Conservation (phyloP, 2,888 invertebrate genomes). For the Crossocerus cetratus region DNA sequence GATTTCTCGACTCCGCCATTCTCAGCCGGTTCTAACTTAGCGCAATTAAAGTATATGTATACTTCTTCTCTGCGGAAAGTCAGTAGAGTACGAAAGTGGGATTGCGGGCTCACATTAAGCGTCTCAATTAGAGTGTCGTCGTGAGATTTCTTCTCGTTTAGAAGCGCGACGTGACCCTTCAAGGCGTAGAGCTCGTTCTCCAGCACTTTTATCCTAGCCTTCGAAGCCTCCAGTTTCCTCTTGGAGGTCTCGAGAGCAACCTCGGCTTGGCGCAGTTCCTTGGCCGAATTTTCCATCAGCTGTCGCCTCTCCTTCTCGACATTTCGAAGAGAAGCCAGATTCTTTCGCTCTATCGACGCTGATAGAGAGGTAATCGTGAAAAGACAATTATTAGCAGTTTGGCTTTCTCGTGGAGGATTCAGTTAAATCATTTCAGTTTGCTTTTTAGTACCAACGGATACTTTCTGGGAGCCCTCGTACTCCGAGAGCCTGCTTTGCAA, state of each 20-base stretch:
- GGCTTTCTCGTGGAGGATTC: too few species aligned
- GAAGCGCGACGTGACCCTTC: conserved; percentile 80
- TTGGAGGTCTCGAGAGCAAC: conserved; percentile 80
- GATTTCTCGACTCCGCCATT: conserved; percentile 56
- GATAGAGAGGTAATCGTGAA: not conserved
- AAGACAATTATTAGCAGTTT: too few species aligned
- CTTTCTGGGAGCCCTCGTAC: conserved; percentile 49
- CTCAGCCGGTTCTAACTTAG: conserved; percentile 61
- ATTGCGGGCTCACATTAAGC: conserved; percentile 78
- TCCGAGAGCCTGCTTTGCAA: conserved; percentile 81
- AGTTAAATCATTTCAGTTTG: not conserved
- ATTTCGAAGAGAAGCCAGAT: conserved; percentile 75
- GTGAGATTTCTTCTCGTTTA: conserved; percentile 82
- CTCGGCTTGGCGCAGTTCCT: conserved; percentile 80
- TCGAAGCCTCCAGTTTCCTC: conserved; percentile 82
- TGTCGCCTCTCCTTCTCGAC: conserved; percentile 80
- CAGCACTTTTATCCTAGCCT: conserved; percentile 83
- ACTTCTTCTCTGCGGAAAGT: too few species aligned
- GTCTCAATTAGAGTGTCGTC: conserved; percentile 82
- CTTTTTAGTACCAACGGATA: conserved; percentile 36
- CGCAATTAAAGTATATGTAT: too few species aligned
- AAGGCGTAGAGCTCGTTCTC: conserved; percentile 81
- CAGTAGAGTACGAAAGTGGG: not conserved
- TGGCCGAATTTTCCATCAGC: conserved; percentile 81
- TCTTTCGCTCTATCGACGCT: conserved; percentile 50